These are phyloP conservation scores for Enoplosus armatus DNA, from an alignment of 2,797 vertebrate genomes.

Conservation along the genomic window DNA sequence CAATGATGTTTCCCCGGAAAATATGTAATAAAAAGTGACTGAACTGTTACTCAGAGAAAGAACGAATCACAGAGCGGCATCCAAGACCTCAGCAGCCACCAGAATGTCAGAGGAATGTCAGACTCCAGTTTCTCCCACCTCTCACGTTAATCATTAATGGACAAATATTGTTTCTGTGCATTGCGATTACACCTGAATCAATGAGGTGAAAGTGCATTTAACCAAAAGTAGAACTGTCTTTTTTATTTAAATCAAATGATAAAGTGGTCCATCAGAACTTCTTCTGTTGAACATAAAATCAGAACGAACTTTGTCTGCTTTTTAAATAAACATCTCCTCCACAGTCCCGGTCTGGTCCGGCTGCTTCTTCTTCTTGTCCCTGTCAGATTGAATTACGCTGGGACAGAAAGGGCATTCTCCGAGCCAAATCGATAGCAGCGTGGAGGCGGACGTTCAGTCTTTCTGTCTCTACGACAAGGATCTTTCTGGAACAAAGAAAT, in stretches of 20 bases:
- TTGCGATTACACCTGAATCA: conserved; percentile 8
- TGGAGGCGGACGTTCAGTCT: not conserved
- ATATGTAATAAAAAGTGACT: not conserved
- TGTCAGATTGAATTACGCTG: conserved; percentile 56
- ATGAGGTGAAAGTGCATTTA: conserved; percentile 26
- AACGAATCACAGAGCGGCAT: not conserved
- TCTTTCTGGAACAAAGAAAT: conserved; percentile 17
- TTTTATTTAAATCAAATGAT: too few species aligned
- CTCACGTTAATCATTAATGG: conserved; percentile 68
- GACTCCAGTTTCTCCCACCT: conserved; percentile 10
- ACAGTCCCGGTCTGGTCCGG: conserved; percentile 5
- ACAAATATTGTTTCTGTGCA: conserved; percentile 57
- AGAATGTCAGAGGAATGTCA: conserved; percentile 21
- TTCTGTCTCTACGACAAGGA: not conserved
- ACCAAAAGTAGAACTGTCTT: not conserved
- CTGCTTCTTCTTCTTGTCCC: conserved; percentile 23
- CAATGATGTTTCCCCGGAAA: not conserved
- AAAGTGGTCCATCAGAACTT: too few species aligned
- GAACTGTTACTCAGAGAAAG: not conserved
- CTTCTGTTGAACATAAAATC: not conserved
- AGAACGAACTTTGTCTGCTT: not conserved
- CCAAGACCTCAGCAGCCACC: too few species aligned
- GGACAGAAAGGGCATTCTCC: conserved; percentile 26
- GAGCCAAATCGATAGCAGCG: conserved; percentile 40
- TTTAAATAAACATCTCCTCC: conserved; percentile 10